phyloP scores from a whole-genome alignment of 1,140 invertebrate species.

The Homarus americanus region DNA sequence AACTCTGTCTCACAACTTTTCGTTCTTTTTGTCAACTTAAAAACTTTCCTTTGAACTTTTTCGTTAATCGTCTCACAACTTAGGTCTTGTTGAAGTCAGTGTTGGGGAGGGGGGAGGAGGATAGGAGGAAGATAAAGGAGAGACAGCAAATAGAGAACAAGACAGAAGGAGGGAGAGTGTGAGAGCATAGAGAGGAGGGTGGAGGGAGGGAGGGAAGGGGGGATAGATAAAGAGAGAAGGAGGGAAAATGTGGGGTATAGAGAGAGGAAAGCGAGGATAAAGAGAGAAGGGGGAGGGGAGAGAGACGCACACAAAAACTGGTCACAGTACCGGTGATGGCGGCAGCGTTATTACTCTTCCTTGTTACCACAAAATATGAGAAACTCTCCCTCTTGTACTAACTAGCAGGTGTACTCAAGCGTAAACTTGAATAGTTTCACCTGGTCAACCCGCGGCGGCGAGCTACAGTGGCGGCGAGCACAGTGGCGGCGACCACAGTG shows the following conservation, averaged over 20 bases:
- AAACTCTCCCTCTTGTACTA: conserved; percentile 6
- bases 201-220: background rate
- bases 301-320: background rate
- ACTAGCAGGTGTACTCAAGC: conserved; percentile 37
- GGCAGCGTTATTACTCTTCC: background rate
- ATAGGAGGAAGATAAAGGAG: background rate
- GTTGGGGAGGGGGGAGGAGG: background rate
- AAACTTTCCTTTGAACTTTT: no score
- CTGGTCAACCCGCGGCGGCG: background rate
- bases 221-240: background rate
- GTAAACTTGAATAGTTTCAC: conserved; percentile 33
- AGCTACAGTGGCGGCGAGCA: conserved; percentile 10
- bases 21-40: no score
- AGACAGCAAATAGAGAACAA: background rate
- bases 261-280: background rate
- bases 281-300: background rate
- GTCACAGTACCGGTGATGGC: no score
- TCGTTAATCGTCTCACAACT: no score
- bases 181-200: no score
- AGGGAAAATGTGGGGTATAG: background rate
- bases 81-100: background rate
- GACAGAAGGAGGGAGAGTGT: background rate
- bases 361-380: background rate
- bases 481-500: background rate
- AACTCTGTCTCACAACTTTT: no score